These are phyloP conservation scores for Papilio machaon DNA, from an alignment of 1,140 invertebrate species.

Conservation along the genomic window DNA sequence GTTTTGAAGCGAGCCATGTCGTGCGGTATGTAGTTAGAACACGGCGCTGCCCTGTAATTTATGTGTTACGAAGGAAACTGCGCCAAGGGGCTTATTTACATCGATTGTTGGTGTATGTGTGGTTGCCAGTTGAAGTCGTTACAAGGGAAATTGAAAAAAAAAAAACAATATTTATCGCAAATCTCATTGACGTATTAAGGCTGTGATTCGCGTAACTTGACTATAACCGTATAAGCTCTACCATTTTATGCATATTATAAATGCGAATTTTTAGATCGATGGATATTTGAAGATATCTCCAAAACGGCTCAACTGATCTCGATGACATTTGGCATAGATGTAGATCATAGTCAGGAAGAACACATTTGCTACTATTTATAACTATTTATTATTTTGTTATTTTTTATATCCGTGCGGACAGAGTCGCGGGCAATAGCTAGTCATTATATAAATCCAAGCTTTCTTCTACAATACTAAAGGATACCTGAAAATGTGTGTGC, in stretches of 20 bases:
- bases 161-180: neutral
- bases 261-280: too few relatives aligned
- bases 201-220: neutral
- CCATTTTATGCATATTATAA: too few relatives aligned
- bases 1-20: neutral
- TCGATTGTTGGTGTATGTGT: constrained; percentile 7
- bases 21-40: neutral
- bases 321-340: too few relatives aligned
- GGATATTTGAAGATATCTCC: too few relatives aligned
- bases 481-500: too few relatives aligned
- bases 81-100: neutral
- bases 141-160: neutral
- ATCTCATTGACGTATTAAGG: neutral
- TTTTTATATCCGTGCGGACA: too few relatives aligned
- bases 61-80: constrained; percentile 1
- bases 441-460: too few relatives aligned
- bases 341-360: too few relatives aligned
- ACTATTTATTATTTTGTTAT: too few relatives aligned
- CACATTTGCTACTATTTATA: too few relatives aligned
- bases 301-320: too few relatives aligned
- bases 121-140: neutral
- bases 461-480: neutral
- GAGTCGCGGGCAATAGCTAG: too few relatives aligned
- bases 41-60: neutral
- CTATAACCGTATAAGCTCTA: neutral